Percentiles rank a stretch among this genome's conserved stretches.
phyloP scores from a whole-genome alignment of 2,797 vertebrate species.

The Denticeps clupeoides region DNA sequence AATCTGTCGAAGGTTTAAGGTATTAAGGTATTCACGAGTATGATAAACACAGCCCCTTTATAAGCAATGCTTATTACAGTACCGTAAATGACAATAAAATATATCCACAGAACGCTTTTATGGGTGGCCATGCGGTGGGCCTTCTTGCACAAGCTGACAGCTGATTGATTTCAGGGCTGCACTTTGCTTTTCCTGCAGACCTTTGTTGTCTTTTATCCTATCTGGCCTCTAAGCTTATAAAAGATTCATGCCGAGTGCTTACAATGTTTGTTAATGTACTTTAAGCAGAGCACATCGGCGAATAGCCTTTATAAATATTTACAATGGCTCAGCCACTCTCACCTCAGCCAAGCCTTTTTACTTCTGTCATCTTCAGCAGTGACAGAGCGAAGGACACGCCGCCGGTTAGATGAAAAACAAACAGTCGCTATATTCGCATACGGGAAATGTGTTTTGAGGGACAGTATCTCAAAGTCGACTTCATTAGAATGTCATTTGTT shows the following conservation, averaged over 20 bases:
- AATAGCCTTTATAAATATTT: slow-evolving; percentile 43
- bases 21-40: too few relatives aligned
- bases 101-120: too few relatives aligned
- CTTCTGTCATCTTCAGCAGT: slow-evolving; percentile 5
- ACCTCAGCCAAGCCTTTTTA: slow-evolving; percentile 12
- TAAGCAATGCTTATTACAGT: too few relatives aligned
- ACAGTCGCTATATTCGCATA: slow-evolving; percentile 5
- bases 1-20: too few relatives aligned
- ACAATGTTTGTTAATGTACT: slow-evolving; percentile 46
- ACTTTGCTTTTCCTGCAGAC: slow-evolving; percentile 26
- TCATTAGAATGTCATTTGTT: slow-evolving; percentile 21
- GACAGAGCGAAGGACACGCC: slow-evolving; percentile 11
- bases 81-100: too few relatives aligned
- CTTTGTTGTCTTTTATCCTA: slow-evolving; percentile 50
- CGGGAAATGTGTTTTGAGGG: too few relatives aligned
- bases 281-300: slow-evolving; percentile 30
- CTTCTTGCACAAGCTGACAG: slow-evolving; percentile 26
- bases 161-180: slow-evolving; percentile 50
- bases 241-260: slow-evolving; percentile 51
- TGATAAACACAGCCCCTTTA: too few relatives aligned
- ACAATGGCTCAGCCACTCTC: slow-evolving; percentile 13
- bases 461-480: too few relatives aligned
- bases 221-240: slow-evolving; percentile 47
- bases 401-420: slow-evolving; percentile 11
- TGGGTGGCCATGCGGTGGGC: slow-evolving; percentile 1